These are phyloP conservation scores for Aspidoscelis tigris DNA, from an alignment of 2,113 vertebrate genomes.

Conservation along the genomic window DNA sequence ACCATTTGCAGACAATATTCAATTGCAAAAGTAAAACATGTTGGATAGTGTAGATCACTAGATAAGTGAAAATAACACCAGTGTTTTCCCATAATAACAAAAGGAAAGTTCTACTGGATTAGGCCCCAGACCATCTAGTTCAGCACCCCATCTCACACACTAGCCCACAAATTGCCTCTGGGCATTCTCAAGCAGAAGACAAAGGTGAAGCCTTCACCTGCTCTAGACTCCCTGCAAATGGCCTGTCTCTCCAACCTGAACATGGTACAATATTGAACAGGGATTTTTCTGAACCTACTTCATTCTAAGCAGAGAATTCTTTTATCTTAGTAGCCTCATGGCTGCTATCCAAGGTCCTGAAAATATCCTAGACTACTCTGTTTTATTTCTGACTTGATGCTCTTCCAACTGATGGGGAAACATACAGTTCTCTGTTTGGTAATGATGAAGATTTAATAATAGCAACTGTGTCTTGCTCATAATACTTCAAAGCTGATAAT, in stretches of 20 bases:
- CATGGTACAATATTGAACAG: too few relatives aligned
- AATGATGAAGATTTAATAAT: neutral
- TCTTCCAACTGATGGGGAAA: neutral
- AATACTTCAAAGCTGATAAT: neutral
- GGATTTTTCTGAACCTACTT: neutral
- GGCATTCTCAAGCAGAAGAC: too few relatives aligned
- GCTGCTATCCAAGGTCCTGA: conserved; percentile 13
- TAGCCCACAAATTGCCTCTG: too few relatives aligned
- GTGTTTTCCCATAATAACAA: neutral
- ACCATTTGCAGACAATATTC: neutral
- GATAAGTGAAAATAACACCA: neutral
- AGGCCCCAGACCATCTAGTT: too few relatives aligned
- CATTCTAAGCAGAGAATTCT: neutral
- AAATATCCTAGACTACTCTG: neutral
- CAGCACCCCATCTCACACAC: too few relatives aligned
- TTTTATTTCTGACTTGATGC: conserved; percentile 8
- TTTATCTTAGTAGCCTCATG: neutral
- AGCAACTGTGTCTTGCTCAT: neutral
- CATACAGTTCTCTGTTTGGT: neutral
- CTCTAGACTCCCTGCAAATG: too few relatives aligned
- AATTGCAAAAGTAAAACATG: neutral
- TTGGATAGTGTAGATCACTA: neutral
- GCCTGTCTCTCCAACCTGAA: too few relatives aligned
- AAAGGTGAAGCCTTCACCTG: too few relatives aligned
- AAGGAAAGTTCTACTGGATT: too few relatives aligned